A percentile compares a stretch with the other conserved stretches of the same genome.
These are phyloP conservation scores for Oceanites oceanicus DNA, from an alignment of 2,113 vertebrate species.

Conservation along the genomic window DNA sequence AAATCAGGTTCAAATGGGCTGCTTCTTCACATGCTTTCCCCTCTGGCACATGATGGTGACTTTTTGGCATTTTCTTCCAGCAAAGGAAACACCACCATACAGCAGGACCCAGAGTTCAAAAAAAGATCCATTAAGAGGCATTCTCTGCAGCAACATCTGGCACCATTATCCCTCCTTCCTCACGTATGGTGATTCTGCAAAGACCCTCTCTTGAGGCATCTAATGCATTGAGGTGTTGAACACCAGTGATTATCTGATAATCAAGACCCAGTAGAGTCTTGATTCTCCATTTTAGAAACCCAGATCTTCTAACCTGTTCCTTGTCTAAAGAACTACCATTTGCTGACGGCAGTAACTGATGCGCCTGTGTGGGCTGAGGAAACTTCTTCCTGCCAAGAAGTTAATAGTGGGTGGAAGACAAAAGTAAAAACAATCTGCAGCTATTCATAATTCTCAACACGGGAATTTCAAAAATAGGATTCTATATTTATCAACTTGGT, in stretches of 20 bases:
- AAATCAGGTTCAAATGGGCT: not conserved
- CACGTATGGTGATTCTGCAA: accelerated
- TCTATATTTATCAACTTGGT: not conserved
- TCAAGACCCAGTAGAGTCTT: not conserved
- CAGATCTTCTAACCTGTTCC: not conserved
- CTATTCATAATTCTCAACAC: not conserved
- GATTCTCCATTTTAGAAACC: not conserved
- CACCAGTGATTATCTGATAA: not conserved
- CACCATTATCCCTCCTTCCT: not conserved
- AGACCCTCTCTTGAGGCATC: not conserved
- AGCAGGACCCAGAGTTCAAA: not conserved
- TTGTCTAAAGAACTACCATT: not conserved
- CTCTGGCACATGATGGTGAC: no score
- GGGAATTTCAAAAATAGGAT: not conserved
- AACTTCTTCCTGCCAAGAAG: not conserved
- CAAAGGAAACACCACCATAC: not conserved
- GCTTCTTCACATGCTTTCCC: not conserved
- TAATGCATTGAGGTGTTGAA: not conserved
- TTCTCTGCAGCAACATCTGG: not conserved
- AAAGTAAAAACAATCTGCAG: not conserved
- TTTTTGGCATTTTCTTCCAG: not conserved
- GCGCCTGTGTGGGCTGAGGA: not conserved
- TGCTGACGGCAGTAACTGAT: not conserved
- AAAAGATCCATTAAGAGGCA: not conserved
- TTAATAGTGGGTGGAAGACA: not conserved